A percentile compares a stretch with the other conserved stretches of the same genome.
phyloP scores from a whole-genome alignment of 2,797 vertebrate genomes.

The Protosalanx chinensis region DNA sequence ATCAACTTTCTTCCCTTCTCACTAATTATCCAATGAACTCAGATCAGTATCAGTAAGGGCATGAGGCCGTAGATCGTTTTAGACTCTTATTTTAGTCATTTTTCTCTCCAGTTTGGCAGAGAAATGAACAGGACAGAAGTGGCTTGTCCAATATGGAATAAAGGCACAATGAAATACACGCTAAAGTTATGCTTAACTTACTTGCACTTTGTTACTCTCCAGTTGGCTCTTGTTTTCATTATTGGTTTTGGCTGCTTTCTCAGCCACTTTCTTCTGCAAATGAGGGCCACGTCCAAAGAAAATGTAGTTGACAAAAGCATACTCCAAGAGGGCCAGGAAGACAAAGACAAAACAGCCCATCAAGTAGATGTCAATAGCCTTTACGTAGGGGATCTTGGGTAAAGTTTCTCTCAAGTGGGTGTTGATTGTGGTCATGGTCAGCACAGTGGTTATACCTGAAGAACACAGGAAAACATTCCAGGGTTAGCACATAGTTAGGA shows the following conservation, averaged over 20 bases:
- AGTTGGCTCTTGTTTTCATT: slow-evolving; percentile 74
- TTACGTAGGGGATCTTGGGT: slow-evolving; percentile 93
- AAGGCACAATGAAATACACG: neutral
- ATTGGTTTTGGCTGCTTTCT: slow-evolving; percentile 77
- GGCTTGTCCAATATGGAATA: neutral
- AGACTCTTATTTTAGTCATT: too few species aligned
- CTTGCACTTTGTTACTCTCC: slow-evolving; percentile 87
- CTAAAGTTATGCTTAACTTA: slow-evolving; percentile 47
- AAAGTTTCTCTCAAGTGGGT: slow-evolving; percentile 91
- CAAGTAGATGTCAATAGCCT: slow-evolving; percentile 90
- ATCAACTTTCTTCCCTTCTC: too few species aligned
- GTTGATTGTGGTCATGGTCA: slow-evolving; percentile 95
- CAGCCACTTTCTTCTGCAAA: slow-evolving; percentile 82
- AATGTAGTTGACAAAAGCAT: slow-evolving; percentile 92
- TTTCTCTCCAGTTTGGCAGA: too few species aligned
- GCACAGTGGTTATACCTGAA: slow-evolving; percentile 89
- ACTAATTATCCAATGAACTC: too few species aligned
- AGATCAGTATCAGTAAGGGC: too few species aligned
- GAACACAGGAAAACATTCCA: slow-evolving; percentile 19
- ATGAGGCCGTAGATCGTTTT: too few species aligned
- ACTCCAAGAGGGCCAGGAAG: slow-evolving; percentile 89
- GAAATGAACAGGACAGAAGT: neutral
- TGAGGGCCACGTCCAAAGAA: slow-evolving; percentile 93
- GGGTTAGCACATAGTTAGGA: neutral
- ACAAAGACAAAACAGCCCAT: slow-evolving; percentile 95